Evolutionary conservation across 1,140 invertebrate genomes (phyloP).

Genomic region (Hyphantria cunea): DNA sequence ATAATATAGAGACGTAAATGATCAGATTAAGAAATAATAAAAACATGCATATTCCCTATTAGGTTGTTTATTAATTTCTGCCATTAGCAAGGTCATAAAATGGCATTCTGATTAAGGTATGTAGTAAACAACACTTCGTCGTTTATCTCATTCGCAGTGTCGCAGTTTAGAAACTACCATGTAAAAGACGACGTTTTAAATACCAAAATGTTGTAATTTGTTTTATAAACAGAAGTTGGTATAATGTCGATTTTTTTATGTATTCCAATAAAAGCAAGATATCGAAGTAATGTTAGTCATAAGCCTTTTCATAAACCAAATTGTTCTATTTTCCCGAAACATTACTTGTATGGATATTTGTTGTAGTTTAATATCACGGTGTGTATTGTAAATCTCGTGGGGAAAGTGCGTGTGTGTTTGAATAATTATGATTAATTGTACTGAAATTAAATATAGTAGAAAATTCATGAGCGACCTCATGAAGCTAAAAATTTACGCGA

Average conservation of each 20-base stretch:
- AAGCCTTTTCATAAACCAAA: slow-evolving; percentile 9
- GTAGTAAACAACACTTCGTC: too few species aligned
- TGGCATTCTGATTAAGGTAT: too few species aligned
- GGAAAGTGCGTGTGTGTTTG: slow-evolving; percentile 3
- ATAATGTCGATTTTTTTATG: neutral
- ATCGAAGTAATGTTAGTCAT: slow-evolving; percentile 21
- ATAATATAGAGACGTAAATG: too few species aligned
- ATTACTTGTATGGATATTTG: slow-evolving; percentile 13
- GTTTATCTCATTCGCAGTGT: too few species aligned
- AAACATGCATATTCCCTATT: too few species aligned
- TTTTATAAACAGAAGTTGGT: neutral
- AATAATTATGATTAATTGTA: neutral
- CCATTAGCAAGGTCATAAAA: too few species aligned
- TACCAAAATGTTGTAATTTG: too few species aligned
- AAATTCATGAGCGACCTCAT: slow-evolving; percentile 5
- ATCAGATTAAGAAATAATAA: too few species aligned
- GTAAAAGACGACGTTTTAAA: too few species aligned
- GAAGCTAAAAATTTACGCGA: slow-evolving; percentile 14
- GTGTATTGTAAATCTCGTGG: slow-evolving; percentile 6
- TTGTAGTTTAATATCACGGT: slow-evolving; percentile 9
- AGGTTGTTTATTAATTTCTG: too few species aligned
- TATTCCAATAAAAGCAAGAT: slow-evolving; percentile 14
- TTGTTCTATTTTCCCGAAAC: slow-evolving; percentile 7
- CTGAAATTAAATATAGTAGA: too few species aligned
- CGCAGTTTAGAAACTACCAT: too few species aligned